A percentile compares a stretch with the other conserved stretches of the same genome.
Conservation (phyloP, 2,888 invertebrate species). For the Leucania comma region DNA sequence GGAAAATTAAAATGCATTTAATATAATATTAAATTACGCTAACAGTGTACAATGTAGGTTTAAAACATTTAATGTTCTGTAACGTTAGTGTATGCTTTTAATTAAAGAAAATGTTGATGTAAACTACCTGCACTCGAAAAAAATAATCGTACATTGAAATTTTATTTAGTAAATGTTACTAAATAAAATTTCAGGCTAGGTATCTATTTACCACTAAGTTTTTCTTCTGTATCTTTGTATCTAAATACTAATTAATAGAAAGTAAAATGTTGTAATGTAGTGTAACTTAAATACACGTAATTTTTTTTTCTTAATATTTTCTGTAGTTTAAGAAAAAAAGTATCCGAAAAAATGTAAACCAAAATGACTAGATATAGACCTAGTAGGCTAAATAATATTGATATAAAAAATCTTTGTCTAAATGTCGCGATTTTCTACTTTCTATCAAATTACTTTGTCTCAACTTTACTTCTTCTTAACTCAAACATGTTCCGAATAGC, state of each 20-base stretch:
- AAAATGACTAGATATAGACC: background rate
- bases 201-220: no score
- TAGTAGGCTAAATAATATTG: background rate
- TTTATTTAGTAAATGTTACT: no score
- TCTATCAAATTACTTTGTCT: background rate
- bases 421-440: background rate
- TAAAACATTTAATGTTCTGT: background rate
- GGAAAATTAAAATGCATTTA: conserved; percentile 1
- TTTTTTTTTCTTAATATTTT: no score
- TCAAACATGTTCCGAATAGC: conserved; percentile 9
- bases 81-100: background rate
- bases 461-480: background rate
- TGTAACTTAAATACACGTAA: no score
- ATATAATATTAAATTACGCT: background rate
- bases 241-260: no score
- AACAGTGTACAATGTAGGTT: background rate
- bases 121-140: no score
- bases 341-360: background rate
- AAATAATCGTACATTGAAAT: no score
- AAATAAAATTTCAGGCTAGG: no score
- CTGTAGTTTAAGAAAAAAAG: no score
- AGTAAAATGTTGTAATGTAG: no score
- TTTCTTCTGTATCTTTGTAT: no score
- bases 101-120: no score
- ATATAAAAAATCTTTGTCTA: background rate